Percentiles rank a stretch among this genome's conserved stretches.
These are phyloP conservation scores for Nixonia krombeini DNA, from an alignment of 1,140 invertebrate species.

Conservation along the genomic window DNA sequence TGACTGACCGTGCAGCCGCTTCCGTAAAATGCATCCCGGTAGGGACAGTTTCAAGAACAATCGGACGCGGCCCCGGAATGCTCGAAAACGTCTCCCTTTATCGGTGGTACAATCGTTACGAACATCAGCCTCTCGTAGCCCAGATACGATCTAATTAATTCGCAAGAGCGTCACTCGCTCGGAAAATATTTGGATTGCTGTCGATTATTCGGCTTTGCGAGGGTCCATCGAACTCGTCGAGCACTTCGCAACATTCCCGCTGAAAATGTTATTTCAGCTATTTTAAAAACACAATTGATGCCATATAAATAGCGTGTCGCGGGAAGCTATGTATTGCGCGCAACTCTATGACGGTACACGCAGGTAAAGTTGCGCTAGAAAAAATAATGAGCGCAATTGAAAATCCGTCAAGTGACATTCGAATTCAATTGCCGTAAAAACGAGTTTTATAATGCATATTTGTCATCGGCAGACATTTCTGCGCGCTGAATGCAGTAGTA, in stretches of 20 bases:
- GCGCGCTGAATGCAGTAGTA: too few species aligned
- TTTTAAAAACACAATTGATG: neutral
- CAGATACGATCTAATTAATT: conserved; percentile 25
- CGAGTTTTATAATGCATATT: neutral
- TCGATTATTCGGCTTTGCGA: conserved; percentile 18
- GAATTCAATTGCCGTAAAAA: neutral
- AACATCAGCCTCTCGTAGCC: conserved; percentile 1
- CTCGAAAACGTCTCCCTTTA: conserved; percentile 17
- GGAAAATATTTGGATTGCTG: conserved; percentile 31
- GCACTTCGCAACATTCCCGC: neutral
- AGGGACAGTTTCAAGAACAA: conserved; percentile 52
- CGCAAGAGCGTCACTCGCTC: conserved; percentile 10
- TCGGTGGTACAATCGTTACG: conserved; percentile 21
- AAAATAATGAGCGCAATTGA: neutral
- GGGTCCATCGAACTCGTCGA: conserved; percentile 8
- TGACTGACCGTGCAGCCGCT: conserved; percentile 1
- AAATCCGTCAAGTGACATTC: neutral
- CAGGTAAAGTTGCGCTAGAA: too few species aligned
- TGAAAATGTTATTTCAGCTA: conserved; percentile 12
- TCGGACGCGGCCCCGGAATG: conserved; percentile 41
- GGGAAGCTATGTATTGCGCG: neutral
- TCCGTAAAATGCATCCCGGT: conserved; percentile 24
- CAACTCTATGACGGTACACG: too few species aligned
- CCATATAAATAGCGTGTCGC: neutral
- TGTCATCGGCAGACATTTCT: neutral